These are phyloP conservation scores for Eidolon dupreanum DNA, from an alignment of 2,797 vertebrate species.

Conservation along the genomic window DNA sequence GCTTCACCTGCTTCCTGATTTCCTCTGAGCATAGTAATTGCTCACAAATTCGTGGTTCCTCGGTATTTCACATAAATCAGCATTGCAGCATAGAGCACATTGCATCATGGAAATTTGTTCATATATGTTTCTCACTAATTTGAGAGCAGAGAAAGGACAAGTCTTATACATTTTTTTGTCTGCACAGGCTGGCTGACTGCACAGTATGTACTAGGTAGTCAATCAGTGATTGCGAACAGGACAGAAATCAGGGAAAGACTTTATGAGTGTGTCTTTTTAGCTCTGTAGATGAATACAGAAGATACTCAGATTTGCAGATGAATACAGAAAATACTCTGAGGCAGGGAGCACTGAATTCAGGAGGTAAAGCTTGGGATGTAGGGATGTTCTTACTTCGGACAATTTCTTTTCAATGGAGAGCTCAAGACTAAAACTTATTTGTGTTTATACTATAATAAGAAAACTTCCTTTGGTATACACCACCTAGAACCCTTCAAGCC, in stretches of 20 bases:
- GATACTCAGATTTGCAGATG: background rate
- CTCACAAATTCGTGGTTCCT: background rate
- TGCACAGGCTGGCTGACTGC: background rate
- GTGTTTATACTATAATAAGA: background rate
- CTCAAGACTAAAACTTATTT: background rate
- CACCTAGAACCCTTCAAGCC: background rate
- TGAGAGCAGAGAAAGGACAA: background rate
- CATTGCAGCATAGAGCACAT: background rate
- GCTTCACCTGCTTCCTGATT: background rate
- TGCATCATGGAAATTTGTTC: background rate
- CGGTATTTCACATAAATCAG: background rate
- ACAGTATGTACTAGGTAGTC: background rate
- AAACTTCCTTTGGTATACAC: background rate
- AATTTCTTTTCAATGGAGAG: background rate
- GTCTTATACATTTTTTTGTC: background rate
- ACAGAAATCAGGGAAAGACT: background rate
- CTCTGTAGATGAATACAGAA: background rate
- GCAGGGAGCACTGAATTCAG: background rate
- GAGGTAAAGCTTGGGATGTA: background rate
- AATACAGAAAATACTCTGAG: background rate
- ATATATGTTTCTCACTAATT: background rate
- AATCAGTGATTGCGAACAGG: background rate
- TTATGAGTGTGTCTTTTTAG: background rate
- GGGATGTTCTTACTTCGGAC: background rate
- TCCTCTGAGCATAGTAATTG: background rate